These are phyloP conservation scores for Acanthosepion pharaonis DNA, from an alignment of 2,888 invertebrate genomes.

Conservation along the genomic window DNA sequence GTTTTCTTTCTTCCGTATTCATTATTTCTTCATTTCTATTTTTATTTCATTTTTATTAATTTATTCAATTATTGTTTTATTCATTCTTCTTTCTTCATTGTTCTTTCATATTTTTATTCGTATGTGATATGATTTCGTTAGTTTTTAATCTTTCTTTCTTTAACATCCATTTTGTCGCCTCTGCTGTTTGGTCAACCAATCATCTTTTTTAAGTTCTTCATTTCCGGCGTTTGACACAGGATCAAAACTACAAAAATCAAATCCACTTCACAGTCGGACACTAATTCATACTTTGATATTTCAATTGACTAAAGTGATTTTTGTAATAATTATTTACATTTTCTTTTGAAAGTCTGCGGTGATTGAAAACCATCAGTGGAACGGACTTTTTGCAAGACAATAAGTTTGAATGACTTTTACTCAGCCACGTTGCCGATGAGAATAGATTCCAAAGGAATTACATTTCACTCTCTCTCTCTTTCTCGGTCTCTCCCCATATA, in stretches of 20 bases:
- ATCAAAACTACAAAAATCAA: not conserved
- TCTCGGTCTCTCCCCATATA: fast-evolving
- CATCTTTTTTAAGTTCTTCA: not conserved
- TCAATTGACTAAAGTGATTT: not conserved
- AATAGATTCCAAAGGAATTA: too few species aligned
- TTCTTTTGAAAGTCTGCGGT: not conserved
- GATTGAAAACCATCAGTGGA: not conserved
- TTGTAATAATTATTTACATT: not conserved
- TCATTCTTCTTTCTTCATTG: not conserved
- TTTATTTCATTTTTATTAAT: too few species aligned
- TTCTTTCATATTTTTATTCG: not conserved
- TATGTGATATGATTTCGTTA: too few species aligned
- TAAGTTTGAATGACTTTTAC: not conserved
- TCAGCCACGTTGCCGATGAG: too few species aligned
- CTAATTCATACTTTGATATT: not conserved
- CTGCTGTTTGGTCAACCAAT: not conserved
- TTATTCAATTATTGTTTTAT: too few species aligned
- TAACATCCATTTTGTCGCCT: not conserved
- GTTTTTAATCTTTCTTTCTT: not conserved
- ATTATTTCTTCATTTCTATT: too few species aligned
- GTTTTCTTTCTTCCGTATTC: not conserved
- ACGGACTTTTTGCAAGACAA: not conserved
- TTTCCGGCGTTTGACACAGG: not conserved
- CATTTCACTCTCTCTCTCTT: not conserved
- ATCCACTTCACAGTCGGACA: not conserved